Conservation (phyloP, 2,113 vertebrate species). For the Otolemur garnettii region DNA sequence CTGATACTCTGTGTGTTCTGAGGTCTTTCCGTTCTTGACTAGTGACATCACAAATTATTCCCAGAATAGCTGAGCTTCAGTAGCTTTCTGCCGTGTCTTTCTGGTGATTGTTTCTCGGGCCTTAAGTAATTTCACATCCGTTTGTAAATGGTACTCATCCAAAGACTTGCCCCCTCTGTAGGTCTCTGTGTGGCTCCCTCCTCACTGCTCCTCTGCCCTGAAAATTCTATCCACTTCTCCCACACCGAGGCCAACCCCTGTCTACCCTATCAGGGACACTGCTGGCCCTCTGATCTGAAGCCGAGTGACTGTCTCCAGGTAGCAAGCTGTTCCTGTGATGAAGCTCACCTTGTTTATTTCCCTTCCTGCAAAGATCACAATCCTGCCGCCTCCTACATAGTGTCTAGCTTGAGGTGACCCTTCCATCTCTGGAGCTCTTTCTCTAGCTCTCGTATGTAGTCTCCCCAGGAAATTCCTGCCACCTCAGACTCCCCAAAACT, state of each 20-base stretch:
- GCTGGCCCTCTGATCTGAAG: too few relatives aligned
- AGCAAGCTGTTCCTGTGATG: background rate
- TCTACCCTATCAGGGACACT: background rate
- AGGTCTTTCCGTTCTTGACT: background rate
- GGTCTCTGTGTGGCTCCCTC: background rate
- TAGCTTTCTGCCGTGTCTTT: background rate
- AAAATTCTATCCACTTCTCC: background rate
- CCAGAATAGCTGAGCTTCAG: background rate
- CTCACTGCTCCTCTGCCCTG: background rate
- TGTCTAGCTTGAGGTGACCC: background rate
- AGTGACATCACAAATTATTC: background rate
- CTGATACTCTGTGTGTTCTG: background rate
- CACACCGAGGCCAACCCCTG: background rate
- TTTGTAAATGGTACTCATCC: background rate
- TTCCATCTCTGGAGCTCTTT: background rate
- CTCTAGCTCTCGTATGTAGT: background rate
- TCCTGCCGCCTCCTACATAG: background rate
- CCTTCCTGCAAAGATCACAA: background rate
- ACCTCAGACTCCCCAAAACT: background rate
- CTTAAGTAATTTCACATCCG: background rate
- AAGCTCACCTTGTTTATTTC: background rate
- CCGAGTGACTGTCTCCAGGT: background rate
- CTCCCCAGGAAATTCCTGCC: background rate
- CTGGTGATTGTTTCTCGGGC: background rate
- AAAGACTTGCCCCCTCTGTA: background rate